These are phyloP conservation scores for Caprella mutica DNA, from an alignment of 2,888 invertebrate species.

Conservation along the genomic window DNA sequence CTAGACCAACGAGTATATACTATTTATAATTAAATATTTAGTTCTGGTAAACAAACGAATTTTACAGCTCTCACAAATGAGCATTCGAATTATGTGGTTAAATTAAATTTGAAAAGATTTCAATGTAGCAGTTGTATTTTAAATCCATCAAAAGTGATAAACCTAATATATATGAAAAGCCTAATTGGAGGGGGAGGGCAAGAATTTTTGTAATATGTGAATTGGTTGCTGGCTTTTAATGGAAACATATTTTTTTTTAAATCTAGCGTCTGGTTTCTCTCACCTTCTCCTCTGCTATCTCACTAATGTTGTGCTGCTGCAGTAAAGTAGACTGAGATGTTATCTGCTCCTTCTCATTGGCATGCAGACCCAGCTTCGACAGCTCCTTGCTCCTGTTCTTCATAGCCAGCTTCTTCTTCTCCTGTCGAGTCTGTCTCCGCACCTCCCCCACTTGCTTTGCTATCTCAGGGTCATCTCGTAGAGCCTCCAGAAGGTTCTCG, in stretches of 20 bases:
- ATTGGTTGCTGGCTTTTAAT: no score
- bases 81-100: no score
- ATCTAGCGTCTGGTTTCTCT: slow-evolving; percentile 47
- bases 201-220: no score
- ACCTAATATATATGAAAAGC: no score
- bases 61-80: no score
- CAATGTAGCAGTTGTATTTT: no score
- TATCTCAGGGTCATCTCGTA: slow-evolving; percentile 45
- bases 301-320: slow-evolving; percentile 80
- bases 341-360: slow-evolving; percentile 83
- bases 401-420: slow-evolving; percentile 96
- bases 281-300: slow-evolving; percentile 88
- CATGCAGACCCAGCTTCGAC: slow-evolving; percentile 82
- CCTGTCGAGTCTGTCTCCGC: slow-evolving; percentile 81
- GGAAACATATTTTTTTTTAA: background rate
- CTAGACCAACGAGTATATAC: no score
- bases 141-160: no score
- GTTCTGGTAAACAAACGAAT: no score
- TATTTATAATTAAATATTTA: no score
- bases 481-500: slow-evolving; percentile 70
- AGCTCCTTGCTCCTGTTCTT: slow-evolving; percentile 92
- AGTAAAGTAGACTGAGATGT: slow-evolving; percentile 75
- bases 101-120: no score
- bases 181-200: no score
- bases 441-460: slow-evolving; percentile 66